phyloP scores from a whole-genome alignment of 2,797 vertebrate species.

The Pseudochaenichthys georgianus region DNA sequence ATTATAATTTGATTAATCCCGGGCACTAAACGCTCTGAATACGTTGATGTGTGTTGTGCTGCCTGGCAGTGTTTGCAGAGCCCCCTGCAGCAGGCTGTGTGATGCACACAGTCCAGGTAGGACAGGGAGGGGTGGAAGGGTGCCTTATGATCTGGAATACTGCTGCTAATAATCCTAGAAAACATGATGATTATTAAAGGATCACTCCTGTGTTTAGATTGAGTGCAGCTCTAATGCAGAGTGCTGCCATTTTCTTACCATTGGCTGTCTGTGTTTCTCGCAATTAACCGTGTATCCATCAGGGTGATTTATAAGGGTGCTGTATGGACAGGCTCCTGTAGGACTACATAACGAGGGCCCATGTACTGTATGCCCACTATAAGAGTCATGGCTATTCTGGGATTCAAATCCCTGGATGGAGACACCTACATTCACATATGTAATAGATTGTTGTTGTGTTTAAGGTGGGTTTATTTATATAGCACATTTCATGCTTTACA shows the following conservation, averaged over 20 bases:
- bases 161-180: slow-evolving; percentile 50
- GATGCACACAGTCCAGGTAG: slow-evolving; percentile 36
- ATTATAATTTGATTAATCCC: slow-evolving; percentile 95
- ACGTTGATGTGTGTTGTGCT: slow-evolving; percentile 74
- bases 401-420: not conserved
- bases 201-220: slow-evolving; percentile 58
- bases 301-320: slow-evolving; percentile 75
- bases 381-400: slow-evolving; percentile 5
- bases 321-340: slow-evolving; percentile 46
- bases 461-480: no score
- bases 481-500: no score
- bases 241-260: slow-evolving; percentile 70
- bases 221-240: slow-evolving; percentile 72
- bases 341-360: slow-evolving; percentile 58
- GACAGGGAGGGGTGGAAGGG: slow-evolving; percentile 19
- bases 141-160: slow-evolving; percentile 33
- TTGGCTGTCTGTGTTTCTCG: slow-evolving; percentile 65
- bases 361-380: slow-evolving; percentile 28
- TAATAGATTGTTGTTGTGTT: slow-evolving; percentile 21
- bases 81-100: slow-evolving; percentile 35
- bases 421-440: not conserved
- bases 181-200: slow-evolving; percentile 72
- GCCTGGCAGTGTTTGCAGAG: slow-evolving; percentile 71
- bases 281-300: slow-evolving; percentile 76
- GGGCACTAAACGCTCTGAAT: slow-evolving; percentile 88